Conservation (phyloP, 2,113 vertebrate genomes). For the Dipodomys ordii region DNA sequence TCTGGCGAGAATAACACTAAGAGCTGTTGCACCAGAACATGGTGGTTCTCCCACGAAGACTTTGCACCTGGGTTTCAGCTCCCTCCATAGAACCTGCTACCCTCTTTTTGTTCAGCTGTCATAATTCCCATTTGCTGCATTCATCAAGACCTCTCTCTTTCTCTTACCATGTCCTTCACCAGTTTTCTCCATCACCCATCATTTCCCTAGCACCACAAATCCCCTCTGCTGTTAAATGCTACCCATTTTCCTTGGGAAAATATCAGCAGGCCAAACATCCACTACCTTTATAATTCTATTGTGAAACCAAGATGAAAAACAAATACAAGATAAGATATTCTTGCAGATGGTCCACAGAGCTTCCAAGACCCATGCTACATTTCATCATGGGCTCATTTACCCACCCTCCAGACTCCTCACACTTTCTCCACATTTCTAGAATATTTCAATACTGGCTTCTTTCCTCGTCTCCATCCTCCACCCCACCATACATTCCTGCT, state of each 20-base stretch:
- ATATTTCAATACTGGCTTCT: fast-evolving
- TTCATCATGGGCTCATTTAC: background rate
- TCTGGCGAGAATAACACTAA: background rate
- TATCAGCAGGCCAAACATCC: background rate
- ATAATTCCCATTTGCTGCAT: background rate
- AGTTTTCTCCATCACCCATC: background rate
- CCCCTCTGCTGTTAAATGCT: background rate
- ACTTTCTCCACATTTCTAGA: background rate
- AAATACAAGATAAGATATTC: too few relatives aligned
- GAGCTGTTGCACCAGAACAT: background rate
- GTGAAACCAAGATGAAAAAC: background rate
- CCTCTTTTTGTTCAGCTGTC: background rate
- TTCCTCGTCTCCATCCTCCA: fast-evolving
- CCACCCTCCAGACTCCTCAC: fast-evolving
- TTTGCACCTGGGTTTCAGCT: background rate
- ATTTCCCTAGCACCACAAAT: background rate
- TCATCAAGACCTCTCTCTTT: background rate
- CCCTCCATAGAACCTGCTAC: fast-evolving
- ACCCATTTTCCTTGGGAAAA: background rate
- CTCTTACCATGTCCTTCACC: background rate
- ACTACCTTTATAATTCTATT: background rate
- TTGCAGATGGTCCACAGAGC: background rate
- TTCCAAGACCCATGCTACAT: fast-evolving
- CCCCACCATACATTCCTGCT: fast-evolving
- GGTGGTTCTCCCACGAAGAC: background rate